A percentile compares a stretch with the other conserved stretches of the same genome.
Evolutionary conservation across 92 coral and sea anemone species (phyloP).

Genomic region (Zoanthus solanderi): DNA sequence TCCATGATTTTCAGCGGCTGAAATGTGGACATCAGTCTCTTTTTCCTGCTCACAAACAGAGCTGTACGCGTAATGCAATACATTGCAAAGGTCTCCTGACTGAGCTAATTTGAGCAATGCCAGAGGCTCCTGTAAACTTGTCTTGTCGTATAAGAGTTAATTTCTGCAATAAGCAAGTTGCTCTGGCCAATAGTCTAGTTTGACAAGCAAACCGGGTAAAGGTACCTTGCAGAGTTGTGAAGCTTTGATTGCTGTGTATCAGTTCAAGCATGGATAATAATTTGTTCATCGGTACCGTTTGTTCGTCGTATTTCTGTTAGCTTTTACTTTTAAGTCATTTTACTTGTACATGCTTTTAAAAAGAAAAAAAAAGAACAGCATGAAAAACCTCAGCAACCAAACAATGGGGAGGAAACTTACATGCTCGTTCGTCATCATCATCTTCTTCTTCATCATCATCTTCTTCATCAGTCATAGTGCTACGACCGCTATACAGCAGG

Average conservation of each 20-base stretch:
- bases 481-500: slow-evolving; percentile 31
- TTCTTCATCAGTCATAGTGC: slow-evolving; percentile 19
- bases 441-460: slow-evolving; percentile 42
- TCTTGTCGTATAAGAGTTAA: no score
- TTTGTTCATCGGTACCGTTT: background rate
- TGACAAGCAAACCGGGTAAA: no score
- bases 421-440: slow-evolving; percentile 24
- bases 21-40: no score
- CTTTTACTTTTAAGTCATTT: slow-evolving; percentile 4
- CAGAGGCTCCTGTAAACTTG: no score
- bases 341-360: slow-evolving; percentile 7
- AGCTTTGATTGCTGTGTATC: slow-evolving; percentile 16
- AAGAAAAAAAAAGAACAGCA: background rate
- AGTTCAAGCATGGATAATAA: slow-evolving; percentile 12
- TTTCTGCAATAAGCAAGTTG: no score
- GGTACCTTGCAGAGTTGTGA: background rate
- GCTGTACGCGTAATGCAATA: no score
- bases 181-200: no score
- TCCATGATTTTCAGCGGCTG: no score
- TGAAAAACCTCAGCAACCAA: slow-evolving; percentile 23
- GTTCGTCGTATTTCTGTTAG: background rate
- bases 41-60: no score
- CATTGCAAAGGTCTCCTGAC: no score
- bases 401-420: slow-evolving; percentile 8
- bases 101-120: no score